Conservation (phyloP, 2,888 invertebrate species). For the Enoplolaimus lenunculus region DNA sequence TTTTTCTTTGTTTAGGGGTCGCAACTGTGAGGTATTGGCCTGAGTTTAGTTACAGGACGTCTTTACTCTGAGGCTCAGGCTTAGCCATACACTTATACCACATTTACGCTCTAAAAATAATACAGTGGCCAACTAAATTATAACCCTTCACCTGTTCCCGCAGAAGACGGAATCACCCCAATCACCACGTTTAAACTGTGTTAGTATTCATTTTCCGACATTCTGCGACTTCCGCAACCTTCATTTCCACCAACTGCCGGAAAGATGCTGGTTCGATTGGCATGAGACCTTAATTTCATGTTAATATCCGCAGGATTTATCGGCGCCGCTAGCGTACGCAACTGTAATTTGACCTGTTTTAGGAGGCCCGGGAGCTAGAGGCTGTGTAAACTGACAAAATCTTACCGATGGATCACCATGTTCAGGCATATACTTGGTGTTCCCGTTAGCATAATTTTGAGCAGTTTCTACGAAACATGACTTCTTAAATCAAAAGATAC, state of each 20-base stretch:
- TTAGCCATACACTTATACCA: too few relatives aligned
- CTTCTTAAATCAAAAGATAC: too few relatives aligned
- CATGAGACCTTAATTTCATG: constrained; percentile 78
- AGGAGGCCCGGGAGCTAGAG: background rate
- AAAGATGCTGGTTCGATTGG: constrained; percentile 55
- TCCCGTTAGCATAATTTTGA: too few relatives aligned
- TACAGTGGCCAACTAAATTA: too few relatives aligned
- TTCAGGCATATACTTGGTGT: constrained; percentile 51
- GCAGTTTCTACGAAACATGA: too few relatives aligned
- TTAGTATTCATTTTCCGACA: constrained; percentile 53
- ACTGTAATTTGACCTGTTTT: constrained; percentile 54
- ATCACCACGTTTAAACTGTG: constrained; percentile 54
- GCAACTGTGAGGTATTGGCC: too few relatives aligned
- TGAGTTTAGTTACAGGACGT: too few relatives aligned
- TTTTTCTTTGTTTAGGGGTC: too few relatives aligned
- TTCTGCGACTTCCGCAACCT: constrained; percentile 67
- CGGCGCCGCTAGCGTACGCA: constrained; percentile 71
- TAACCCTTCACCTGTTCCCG: constrained; percentile 67
- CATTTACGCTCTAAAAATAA: too few relatives aligned
- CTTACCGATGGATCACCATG: constrained; percentile 67
- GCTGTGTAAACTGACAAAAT: constrained; percentile 55
- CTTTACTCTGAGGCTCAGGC: too few relatives aligned
- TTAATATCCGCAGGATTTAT: constrained; percentile 97
- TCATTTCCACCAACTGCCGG: constrained; percentile 88
- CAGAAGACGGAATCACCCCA: constrained; percentile 62